phyloP scores from a whole-genome alignment of 2,888 invertebrate genomes.

The Chaitophorus viminalis region DNA sequence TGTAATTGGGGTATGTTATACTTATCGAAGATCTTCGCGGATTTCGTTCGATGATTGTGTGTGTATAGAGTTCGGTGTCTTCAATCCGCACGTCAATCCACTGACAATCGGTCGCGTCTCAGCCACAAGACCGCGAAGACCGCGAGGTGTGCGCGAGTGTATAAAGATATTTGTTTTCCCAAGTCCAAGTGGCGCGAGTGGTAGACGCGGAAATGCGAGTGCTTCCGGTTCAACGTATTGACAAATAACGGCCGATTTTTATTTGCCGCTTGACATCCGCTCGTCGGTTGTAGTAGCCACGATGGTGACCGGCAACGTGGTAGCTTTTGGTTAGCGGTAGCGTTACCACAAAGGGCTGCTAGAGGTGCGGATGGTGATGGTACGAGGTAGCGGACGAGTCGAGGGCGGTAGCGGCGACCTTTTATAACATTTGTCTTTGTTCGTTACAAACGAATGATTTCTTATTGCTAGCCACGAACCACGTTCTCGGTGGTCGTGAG shows the following conservation, averaged over 20 bases:
- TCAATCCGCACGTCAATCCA: too few species aligned
- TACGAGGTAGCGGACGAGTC: constrained; percentile 45
- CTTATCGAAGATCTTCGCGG: too few species aligned
- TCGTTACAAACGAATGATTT: constrained; percentile 64
- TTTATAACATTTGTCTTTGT: constrained; percentile 64
- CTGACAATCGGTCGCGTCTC: too few species aligned
- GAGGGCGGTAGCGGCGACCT: constrained; percentile 59
- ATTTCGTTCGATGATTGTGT: too few species aligned
- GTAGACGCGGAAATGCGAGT: neutral
- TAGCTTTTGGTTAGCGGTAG: neutral
- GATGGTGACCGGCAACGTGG: neutral
- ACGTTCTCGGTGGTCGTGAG: neutral
- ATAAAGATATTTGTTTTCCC: neutral
- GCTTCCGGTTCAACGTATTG: constrained; percentile 55
- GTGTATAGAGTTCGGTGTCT: too few species aligned
- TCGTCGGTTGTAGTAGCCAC: neutral
- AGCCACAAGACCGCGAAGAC: too few species aligned
- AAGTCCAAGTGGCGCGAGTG: neutral
- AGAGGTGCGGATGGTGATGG: neutral
- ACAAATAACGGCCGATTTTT: constrained; percentile 59
- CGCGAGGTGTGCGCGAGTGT: neutral
- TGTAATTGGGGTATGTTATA: too few species aligned
- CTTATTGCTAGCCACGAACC: constrained; percentile 63
- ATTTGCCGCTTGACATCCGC: constrained; percentile 58
- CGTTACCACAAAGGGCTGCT: neutral